Evolutionary conservation across 1,140 invertebrate genomes (phyloP), one percentile per base, ranked within the genome.

Genomic region (Phthorimaea operculella): DNA sequence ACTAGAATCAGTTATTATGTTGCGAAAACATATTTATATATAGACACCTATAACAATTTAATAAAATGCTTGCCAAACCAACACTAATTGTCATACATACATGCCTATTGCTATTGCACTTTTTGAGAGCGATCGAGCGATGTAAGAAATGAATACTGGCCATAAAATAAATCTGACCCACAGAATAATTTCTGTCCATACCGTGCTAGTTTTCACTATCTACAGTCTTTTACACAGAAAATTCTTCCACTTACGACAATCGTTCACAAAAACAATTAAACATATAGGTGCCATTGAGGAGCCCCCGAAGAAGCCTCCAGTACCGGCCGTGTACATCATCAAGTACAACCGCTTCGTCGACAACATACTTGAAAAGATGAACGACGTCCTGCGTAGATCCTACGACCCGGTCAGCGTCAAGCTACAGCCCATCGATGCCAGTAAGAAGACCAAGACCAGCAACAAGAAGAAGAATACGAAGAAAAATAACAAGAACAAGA

Each of bases 291-390:
- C 79, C 8, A 51, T 83, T 39, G 70, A 71, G 0, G 75, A 76
- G 45, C 52, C 76, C 34, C 47, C 61, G n/a, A 83, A 79, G 58
- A 80, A 79, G 47, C 70, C 63, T 11, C 66, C 82, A n/a, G 87
- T 92, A 15, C 89, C 92, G 2, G 87, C 90, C 0, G 88, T 91
- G 28, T 92, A 93, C 76, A 90, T 93, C 21, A 85, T 89, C 18
- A 93, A 93, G 72, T 93, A 94, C 82, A 95, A 95, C 80, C 89
- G 89, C 62, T 94, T 93, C 72, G 90, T 94, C 34, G 93, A 95
- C 75, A 92, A 89, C 60, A 93, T 94, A 61, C 86, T 94, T 45
- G 89, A 88, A 21, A 88, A 92, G 58, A 93, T 95, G 72, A 94
- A 94, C 77, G 89, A 90, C 62, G 92, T 94, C 49, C 78, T 95